Base-by-base conservation (phyloP, 2,888 invertebrate species). In the Dynastes tityus region DNA sequence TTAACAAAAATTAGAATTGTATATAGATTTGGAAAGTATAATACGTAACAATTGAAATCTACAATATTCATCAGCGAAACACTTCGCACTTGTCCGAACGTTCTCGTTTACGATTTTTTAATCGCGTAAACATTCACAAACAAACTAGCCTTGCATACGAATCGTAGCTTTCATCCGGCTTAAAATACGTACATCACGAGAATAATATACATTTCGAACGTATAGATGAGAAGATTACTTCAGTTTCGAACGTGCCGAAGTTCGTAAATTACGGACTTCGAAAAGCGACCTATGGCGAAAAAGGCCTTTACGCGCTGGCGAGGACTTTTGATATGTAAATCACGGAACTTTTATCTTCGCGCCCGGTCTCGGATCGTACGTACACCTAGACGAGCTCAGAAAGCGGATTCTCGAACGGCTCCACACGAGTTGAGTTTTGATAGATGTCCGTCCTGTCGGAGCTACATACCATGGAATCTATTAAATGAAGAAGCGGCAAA, bases 251-350 rank as follows among this genome's bases (percentile, higher is more conserved):
- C 73, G 73, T 74, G 73, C 61, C 61, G 61, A 13, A 4, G 45
- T 45, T 45, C 61, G 45, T 74, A 61, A 61, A 74, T 61, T 61
- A 61, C 61, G 45, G 27, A 45, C 73, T 45, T 61, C 49, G 40
- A 74, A 40, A 74, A 22, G 16, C 61, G 22, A 27, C 73, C 61
- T 27, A 32, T 45, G 2, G 61, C 61, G 40, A 74, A 61, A 61
- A 63, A 74, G 45, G 29, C 73, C 45, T 45, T n/a, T 22, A 61
- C 73, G 55, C 55, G 9, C 61, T 27, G 61, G 55, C 55, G 9
- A 74, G 61, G 61, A 61, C 73, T 74, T 51, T 74, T 74, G 73
- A 74, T 74, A 74, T 74, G 73, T 61, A 74, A 74, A 74, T 74
- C 73, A 45, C 61, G 61, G 22, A 45, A 40, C 45, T 74, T 73